These are phyloP conservation scores for Ramazzottius varieornatus DNA, from an alignment of 2,888 invertebrate species.

Conservation along the genomic window DNA sequence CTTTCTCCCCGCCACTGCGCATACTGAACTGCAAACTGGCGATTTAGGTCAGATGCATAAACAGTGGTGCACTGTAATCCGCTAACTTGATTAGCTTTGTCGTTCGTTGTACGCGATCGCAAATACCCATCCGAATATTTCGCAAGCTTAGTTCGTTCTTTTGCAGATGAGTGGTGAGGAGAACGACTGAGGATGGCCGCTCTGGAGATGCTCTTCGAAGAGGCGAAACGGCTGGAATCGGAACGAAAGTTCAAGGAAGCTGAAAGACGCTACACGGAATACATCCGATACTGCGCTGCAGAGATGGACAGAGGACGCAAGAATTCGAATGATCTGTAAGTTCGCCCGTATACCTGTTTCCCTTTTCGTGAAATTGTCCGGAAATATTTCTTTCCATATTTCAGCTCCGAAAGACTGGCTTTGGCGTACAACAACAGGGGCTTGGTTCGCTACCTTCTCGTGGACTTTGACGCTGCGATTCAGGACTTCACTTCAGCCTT, in stretches of 20 bases:
- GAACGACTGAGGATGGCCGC: background rate
- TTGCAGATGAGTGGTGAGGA: too few relatives aligned
- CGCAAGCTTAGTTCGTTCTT: too few relatives aligned
- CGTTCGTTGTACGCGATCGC: too few relatives aligned
- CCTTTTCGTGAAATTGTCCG: too few relatives aligned
- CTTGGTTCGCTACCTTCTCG: constrained; percentile 19
- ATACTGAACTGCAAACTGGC: too few relatives aligned
- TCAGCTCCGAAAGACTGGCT: constrained; percentile 4
- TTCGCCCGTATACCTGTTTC: too few relatives aligned
- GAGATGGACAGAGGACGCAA: background rate
- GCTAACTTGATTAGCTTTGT: too few relatives aligned
- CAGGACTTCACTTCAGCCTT: constrained; percentile 20
- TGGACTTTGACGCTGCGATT: constrained; percentile 22
- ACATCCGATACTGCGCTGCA: background rate
- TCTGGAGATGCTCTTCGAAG: background rate
- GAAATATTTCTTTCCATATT: background rate
- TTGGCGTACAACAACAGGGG: constrained; percentile 22
- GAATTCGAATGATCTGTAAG: background rate
- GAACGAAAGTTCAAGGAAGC: background rate
- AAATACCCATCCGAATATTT: too few relatives aligned
- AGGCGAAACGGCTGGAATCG: background rate
- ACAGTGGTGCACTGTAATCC: too few relatives aligned
- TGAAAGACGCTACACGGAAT: background rate
- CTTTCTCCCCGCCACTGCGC: too few relatives aligned
- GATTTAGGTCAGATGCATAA: too few relatives aligned